Evolutionary conservation across 2,113 vertebrate genomes (phyloP).

Genomic region (Oceanodroma tethys): DNA sequence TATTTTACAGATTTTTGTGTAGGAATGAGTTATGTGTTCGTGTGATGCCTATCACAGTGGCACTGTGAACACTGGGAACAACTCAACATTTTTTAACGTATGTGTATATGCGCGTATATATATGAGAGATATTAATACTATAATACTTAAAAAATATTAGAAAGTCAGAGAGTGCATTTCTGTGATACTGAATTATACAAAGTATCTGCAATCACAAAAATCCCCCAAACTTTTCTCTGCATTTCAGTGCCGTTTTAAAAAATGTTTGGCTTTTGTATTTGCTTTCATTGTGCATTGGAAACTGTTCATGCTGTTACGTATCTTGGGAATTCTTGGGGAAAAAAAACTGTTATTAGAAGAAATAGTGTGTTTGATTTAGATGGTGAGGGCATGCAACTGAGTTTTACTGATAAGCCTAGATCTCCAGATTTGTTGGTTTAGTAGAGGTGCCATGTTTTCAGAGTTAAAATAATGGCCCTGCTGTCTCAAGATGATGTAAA

Average conservation of each 20-base stretch:
- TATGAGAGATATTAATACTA: background rate
- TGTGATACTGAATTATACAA: background rate
- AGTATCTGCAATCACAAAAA: background rate
- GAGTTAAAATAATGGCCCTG: background rate
- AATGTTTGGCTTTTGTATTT: background rate
- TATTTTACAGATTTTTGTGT: background rate
- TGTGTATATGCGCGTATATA: background rate
- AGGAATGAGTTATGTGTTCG: background rate
- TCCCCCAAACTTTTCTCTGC: background rate
- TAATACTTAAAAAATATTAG: background rate
- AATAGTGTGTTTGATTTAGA: background rate
- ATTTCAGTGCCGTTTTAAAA: background rate
- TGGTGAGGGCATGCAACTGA: background rate
- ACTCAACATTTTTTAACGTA: background rate
- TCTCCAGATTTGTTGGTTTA: background rate
- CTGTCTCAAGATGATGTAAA: background rate
- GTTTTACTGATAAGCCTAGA: background rate
- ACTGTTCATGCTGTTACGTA: background rate
- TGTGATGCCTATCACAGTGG: background rate
- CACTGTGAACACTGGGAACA: background rate
- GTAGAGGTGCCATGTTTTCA: background rate
- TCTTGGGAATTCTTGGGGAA: background rate
- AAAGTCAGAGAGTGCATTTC: background rate
- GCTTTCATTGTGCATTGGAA: background rate
- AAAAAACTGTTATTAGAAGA: background rate